These are phyloP conservation scores for Talpa occidentalis DNA, from an alignment of 2,113 vertebrate species.

Conservation along the genomic window DNA sequence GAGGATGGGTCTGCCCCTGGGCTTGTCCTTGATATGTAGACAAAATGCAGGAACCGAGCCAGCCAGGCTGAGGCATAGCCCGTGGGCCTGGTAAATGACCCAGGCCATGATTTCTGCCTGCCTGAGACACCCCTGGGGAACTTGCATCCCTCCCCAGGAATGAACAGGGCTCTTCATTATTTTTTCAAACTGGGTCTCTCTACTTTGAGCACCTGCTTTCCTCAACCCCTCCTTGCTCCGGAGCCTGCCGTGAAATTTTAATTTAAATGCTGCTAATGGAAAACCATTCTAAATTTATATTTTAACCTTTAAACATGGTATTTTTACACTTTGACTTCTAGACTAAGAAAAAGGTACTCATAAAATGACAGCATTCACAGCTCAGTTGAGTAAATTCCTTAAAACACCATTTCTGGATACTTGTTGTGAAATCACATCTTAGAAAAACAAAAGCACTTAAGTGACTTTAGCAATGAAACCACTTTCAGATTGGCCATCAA, in stretches of 20 bases:
- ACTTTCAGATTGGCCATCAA: background rate
- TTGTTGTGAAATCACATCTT: background rate
- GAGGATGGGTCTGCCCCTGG: background rate
- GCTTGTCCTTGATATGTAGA: conserved; percentile 18
- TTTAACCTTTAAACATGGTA: background rate
- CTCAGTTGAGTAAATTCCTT: background rate
- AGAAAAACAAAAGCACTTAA: background rate
- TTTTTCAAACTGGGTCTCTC: background rate
- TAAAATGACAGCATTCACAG: background rate
- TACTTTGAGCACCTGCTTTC: background rate
- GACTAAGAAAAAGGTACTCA: background rate
- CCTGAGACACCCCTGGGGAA: background rate
- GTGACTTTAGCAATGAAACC: background rate
- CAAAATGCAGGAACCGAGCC: background rate
- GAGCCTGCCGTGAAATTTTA: background rate
- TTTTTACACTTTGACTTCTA: background rate
- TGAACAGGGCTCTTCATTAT: background rate
- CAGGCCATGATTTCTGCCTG: background rate
- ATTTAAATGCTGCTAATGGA: conserved; percentile 10
- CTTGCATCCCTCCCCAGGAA: background rate
- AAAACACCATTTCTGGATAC: background rate
- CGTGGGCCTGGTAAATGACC: background rate
- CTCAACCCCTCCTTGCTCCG: background rate
- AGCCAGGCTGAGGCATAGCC: background rate
- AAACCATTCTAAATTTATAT: background rate